Evolutionary conservation across 2,888 invertebrate species (phyloP).

Genomic region (Linnaemya vulpina): DNA sequence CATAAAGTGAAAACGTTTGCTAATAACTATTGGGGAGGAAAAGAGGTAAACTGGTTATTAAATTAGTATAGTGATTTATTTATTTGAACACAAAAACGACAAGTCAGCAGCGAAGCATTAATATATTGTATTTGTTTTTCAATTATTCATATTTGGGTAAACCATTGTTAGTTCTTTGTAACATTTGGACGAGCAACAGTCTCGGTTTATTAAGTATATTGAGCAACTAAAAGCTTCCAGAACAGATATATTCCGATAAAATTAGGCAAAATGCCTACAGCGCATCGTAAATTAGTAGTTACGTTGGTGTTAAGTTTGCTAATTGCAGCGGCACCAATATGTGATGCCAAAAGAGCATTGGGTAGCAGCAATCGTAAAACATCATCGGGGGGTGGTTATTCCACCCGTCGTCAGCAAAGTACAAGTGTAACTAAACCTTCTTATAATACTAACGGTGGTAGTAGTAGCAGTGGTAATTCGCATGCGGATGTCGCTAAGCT

Average conservation of each 20-base stretch:
- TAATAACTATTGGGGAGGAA: conserved; percentile 31
- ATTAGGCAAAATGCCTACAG: conserved; percentile 29
- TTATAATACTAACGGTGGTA: conserved; percentile 73
- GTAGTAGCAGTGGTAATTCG: conserved; percentile 76
- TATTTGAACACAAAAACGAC: conserved; percentile 32
- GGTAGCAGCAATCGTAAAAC: conserved; percentile 78
- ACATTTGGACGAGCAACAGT: conserved; percentile 37
- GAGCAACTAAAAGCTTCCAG: conserved; percentile 35
- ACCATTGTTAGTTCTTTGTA: conserved; percentile 31
- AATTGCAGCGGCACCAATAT: conserved; percentile 43
- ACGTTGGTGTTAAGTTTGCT: conserved; percentile 45
- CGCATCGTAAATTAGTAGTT: conserved; percentile 54
- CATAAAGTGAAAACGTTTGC: conserved; percentile 53
- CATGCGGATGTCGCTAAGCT: conserved; percentile 81
- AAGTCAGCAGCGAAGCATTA: conserved; percentile 58
- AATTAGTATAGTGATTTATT: conserved; percentile 63
- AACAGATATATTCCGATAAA: background rate
- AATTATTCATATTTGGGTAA: conserved; percentile 2
- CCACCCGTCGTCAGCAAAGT: conserved; percentile 74
- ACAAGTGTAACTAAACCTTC: conserved; percentile 80
- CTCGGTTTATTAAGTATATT: background rate
- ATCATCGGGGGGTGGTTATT: conserved; percentile 74
- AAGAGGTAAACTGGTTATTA: conserved; percentile 68
- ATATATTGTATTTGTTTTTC: conserved; percentile 1
- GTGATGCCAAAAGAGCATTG: conserved; percentile 78